Conservation (phyloP, 2,113 vertebrate genomes). For the Prinia subflava region DNA sequence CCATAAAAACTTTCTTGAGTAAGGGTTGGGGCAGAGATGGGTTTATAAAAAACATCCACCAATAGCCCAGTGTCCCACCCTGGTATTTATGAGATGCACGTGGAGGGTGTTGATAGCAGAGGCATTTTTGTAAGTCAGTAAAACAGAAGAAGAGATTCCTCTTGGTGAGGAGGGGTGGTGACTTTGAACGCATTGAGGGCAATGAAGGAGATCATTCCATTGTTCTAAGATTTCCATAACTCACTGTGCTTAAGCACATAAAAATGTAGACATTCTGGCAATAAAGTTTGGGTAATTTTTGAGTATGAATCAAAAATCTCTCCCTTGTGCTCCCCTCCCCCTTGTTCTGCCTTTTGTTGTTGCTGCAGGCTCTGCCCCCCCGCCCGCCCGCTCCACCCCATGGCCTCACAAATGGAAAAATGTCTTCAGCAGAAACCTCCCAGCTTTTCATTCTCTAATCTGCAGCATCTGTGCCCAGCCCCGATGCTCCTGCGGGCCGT, state of each 20-base stretch:
- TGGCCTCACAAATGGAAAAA: constrained; percentile 57
- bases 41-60: neutral
- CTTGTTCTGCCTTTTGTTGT: constrained; percentile 34
- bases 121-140: constrained; percentile 39
- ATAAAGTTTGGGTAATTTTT: constrained; percentile 61
- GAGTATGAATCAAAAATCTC: constrained; percentile 63
- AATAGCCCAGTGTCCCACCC: neutral
- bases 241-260: constrained; percentile 66
- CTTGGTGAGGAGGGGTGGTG: constrained; percentile 41
- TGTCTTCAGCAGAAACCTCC: constrained; percentile 48
- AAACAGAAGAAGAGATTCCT: constrained; percentile 19
- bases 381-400: constrained; percentile 7
- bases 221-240: constrained; percentile 71
- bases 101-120: constrained; percentile 40
- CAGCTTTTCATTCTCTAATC: constrained; percentile 11
- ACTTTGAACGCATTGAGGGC: neutral
- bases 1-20: neutral
- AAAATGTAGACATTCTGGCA: constrained; percentile 67
- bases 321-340: neutral
- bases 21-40: neutral
- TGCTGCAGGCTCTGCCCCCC: constrained; percentile 25
- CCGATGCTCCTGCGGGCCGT: neutral
- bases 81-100: constrained; percentile 50
- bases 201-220: constrained; percentile 61
- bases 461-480: constrained; percentile 60